Percentiles rank a stretch among this genome's conserved stretches.
Evolutionary conservation across 2,797 vertebrate species (phyloP).

Genomic region (Parambassis ranga): DNA sequence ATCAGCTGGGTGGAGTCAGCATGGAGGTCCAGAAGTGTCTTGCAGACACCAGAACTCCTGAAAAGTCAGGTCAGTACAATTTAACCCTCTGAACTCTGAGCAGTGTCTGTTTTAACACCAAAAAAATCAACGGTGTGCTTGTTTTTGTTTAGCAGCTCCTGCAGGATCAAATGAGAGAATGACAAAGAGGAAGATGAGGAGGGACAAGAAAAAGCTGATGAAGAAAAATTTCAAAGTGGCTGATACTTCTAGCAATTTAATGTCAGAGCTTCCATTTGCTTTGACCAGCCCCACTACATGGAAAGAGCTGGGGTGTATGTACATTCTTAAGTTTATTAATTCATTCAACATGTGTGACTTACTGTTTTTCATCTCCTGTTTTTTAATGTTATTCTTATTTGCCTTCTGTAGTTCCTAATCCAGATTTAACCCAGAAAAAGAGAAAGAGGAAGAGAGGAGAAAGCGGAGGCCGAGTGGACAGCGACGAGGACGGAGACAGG

Average conservation of each 20-base stretch:
- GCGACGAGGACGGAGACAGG: slow-evolving; percentile 74
- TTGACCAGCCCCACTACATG: slow-evolving; percentile 75
- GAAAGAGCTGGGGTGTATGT: slow-evolving; percentile 86
- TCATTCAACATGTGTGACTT: too few relatives aligned
- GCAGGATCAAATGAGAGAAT: slow-evolving; percentile 37
- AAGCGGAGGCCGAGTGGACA: slow-evolving; percentile 61
- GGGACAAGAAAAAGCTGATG: slow-evolving; percentile 45
- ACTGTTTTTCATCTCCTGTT: background rate
- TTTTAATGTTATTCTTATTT: fast-evolving
- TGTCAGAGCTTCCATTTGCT: slow-evolving; percentile 86
- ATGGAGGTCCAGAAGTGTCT: slow-evolving; percentile 12
- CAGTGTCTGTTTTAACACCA: too few relatives aligned
- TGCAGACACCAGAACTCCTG: background rate
- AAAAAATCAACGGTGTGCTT: too few relatives aligned
- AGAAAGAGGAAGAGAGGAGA: slow-evolving; percentile 83
- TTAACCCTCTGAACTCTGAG: background rate
- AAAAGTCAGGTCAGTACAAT: slow-evolving; percentile 29
- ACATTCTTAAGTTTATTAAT: background rate
- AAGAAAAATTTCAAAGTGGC: slow-evolving; percentile 46
- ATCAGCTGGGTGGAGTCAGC: background rate
- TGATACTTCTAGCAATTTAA: slow-evolving; percentile 45
- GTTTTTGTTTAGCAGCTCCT: background rate
- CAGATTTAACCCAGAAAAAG: slow-evolving; percentile 74
- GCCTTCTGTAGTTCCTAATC: slow-evolving; percentile 23
- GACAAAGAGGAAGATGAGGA: slow-evolving; percentile 40